A percentile compares a stretch with the other conserved stretches of the same genome.
Evolutionary conservation across 2,888 invertebrate species (phyloP).

Genomic region (Meliscaeva auricollis): DNA sequence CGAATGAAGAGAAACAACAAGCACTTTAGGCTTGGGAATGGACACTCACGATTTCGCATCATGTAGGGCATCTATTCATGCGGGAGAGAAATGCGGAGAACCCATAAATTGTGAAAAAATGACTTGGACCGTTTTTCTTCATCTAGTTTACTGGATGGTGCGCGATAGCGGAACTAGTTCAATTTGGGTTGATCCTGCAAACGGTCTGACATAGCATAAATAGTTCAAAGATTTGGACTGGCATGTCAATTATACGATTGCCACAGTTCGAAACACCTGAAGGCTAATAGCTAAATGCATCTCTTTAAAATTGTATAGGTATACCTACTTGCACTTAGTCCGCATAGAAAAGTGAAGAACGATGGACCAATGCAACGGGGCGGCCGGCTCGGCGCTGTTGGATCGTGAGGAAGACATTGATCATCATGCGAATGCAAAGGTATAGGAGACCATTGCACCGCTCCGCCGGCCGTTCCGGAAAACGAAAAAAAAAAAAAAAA

Average conservation of each 20-base stretch:
- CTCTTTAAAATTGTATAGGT: background rate
- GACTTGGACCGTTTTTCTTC: conserved; percentile 28
- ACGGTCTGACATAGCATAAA: background rate
- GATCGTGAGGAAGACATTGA: conserved; percentile 64
- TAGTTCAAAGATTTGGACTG: conserved; percentile 28
- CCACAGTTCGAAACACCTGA: conserved; percentile 16
- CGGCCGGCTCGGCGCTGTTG: background rate
- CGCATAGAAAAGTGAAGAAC: background rate
- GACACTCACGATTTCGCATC: conserved; percentile 57
- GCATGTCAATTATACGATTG: conserved; percentile 35
- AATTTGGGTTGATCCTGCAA: conserved; percentile 20
- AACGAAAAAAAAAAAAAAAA: conserved; percentile 2
- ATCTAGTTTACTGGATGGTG: conserved; percentile 34
- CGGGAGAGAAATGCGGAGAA: background rate
- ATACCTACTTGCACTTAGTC: conserved; percentile 2
- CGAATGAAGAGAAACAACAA: too few relatives aligned
- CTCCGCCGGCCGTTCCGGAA: conserved; percentile 14
- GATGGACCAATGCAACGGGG: background rate
- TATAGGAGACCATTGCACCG: background rate
- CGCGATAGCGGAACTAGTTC: conserved; percentile 42
- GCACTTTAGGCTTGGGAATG: conserved; percentile 49
- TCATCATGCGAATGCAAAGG: conserved; percentile 57
- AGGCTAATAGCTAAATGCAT: conserved; percentile 22
- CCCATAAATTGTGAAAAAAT: conserved; percentile 51
- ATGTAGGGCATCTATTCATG: conserved; percentile 46